A percentile compares a stretch with the other conserved stretches of the same genome.
phyloP scores from a whole-genome alignment of 2,797 vertebrate species.

The Jordanella pulchra region DNA sequence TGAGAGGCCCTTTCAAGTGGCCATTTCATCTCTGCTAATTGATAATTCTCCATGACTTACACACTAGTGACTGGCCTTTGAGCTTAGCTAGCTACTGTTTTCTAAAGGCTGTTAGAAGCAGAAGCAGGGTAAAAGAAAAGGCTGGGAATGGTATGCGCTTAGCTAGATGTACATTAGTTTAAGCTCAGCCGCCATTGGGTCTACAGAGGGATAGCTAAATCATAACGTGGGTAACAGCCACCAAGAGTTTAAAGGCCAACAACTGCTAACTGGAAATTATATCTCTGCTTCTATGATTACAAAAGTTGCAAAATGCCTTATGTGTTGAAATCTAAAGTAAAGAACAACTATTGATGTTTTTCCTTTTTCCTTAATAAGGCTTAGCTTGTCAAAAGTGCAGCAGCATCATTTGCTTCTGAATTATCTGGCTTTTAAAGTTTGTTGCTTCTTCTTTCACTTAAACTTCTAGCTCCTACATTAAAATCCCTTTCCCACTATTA shows the following conservation, averaged over 20 bases:
- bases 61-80: constrained; percentile 68
- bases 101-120: constrained; percentile 49
- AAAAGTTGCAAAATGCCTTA: background rate
- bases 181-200: constrained; percentile 37
- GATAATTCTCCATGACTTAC: constrained; percentile 77
- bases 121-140: constrained; percentile 33
- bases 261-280: constrained; percentile 4
- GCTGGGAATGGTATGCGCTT: constrained; percentile 41
- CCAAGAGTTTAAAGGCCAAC: constrained; percentile 20
- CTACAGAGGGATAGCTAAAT: constrained; percentile 42
- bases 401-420: background rate
- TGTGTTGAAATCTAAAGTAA: background rate
- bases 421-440: background rate
- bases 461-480: background rate
- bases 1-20: constrained; percentile 75
- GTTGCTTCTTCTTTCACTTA: background rate
- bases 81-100: constrained; percentile 63
- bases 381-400: background rate
- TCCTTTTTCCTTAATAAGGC: background rate
- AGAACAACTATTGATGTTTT: background rate
- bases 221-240: constrained; percentile 29
- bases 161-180: constrained; percentile 42
- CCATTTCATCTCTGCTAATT: constrained; percentile 79
- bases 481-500: background rate
- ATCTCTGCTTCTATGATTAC: constrained; percentile 2